Evolutionary conservation across 2,797 vertebrate species (phyloP).

Genomic region (Pseudochromis fuscus): DNA sequence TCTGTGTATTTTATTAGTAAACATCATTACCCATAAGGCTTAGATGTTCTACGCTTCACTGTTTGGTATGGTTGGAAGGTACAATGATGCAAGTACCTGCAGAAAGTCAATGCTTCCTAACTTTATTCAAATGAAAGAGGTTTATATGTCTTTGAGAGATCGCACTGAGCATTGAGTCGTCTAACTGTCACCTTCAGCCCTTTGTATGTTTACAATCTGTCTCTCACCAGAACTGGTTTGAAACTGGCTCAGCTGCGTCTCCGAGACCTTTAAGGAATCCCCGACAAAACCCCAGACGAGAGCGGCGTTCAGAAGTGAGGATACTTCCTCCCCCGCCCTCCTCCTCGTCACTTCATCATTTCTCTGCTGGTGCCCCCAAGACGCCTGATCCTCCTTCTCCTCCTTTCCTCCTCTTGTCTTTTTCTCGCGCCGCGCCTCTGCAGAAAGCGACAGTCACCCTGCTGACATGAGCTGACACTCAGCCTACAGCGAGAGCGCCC

Average conservation of each 20-base stretch:
- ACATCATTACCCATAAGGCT: no score
- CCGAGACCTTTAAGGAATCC: neutral
- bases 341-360: conserved; percentile 44
- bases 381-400: neutral
- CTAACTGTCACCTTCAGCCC: no score
- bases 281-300: neutral
- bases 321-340: conserved; percentile 11
- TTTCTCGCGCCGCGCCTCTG: conserved; percentile 32
- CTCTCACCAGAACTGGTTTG: no score
- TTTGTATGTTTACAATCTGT: neutral
- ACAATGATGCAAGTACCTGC: no score
- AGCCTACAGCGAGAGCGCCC: conserved; percentile 35
- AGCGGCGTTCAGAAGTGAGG: conserved; percentile 15
- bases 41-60: no score
- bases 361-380: conserved; percentile 3
- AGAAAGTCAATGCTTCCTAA: no score
- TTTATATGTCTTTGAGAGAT: no score
- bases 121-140: no score
- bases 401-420: conserved; percentile 1
- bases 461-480: conserved; percentile 63
- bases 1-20: no score
- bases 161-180: no score
- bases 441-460: conserved; percentile 39
- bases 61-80: no score
- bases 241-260: neutral